Conservation (phyloP, 2,113 vertebrate genomes). For the Pangasianodon hypophthalmus region DNA sequence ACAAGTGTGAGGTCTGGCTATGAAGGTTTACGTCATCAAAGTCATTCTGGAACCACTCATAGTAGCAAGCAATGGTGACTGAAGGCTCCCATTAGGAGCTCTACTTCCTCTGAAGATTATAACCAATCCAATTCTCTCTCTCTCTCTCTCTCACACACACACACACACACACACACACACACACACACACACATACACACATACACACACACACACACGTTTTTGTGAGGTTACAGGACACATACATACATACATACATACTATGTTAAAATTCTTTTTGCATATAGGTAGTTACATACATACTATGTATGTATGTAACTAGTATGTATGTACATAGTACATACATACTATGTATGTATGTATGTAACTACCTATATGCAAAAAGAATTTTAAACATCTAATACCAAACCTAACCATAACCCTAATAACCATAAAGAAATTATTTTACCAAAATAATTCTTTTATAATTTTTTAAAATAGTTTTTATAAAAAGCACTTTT, state of each 20-base stretch:
- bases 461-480: not conserved
- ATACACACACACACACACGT: not conserved
- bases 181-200: not conserved
- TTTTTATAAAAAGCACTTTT: not conserved
- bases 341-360: not conserved
- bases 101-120: not conserved
- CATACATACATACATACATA: not conserved
- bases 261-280: too few species aligned
- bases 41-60: not conserved
- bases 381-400: not conserved
- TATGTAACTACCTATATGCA: not conserved
- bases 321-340: too few species aligned
- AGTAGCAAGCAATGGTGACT: not conserved
- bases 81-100: not conserved
- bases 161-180: not conserved
- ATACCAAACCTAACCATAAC: not conserved
- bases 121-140: not conserved
- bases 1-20: slow-evolving; percentile 21
- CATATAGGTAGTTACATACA: too few species aligned
- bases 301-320: too few species aligned
- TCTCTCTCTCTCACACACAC: not conserved
- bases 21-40: slow-evolving; percentile 5
- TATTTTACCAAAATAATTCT: not conserved
- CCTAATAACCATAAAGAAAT: not conserved
- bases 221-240: not conserved